Base-by-base conservation (phyloP, 2,113 vertebrate species). In the Notiomystis cincta region DNA sequence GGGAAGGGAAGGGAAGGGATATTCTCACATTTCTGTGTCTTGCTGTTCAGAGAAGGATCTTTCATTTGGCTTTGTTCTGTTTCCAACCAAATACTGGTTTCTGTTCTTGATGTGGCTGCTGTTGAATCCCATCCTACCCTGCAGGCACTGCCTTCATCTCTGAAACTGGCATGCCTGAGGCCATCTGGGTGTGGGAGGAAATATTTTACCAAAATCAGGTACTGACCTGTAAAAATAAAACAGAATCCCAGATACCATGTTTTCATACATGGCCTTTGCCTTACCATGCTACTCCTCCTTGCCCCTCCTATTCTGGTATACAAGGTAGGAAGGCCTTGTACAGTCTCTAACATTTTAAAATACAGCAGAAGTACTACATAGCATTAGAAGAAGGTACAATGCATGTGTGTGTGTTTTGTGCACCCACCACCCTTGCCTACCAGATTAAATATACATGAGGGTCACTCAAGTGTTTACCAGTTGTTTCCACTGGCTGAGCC, bases 401-500 rank as follows among this genome's bases (percentile, higher is more conserved):
- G 31, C 4, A 6, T 1, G 2, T 51, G 28, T 28, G 48, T 9
- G 12, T 2, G 22, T 2, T 0, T 24, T 11, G 3, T 2, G 2
- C 33, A 38, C 33, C 8, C 60, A 60, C 66, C 85, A 78, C 48
- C 33, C n/a, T 88, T 81, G 51, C 45, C 67, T 93, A 48, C 40
- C 48, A 61, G 65, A 94, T 65, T 85, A 90, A 96, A 92, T 90
- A 94, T 89, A 53, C 82, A 89, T 93, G 80, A 94, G 67, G 40
- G 44, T 72, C 0, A 0, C 56, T 93, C 54, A 70, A 90, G 82
- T 93, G 88, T 91, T 96, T 93, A 90, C 83, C 79, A 95, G 23
- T 93, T 93, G 80, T 94, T 96, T 96, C 93, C 80, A 60, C 79
- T 95, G 85, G 56, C 92, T 94, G 90, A 96, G 57, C 76, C 60